phyloP scores from a whole-genome alignment of 2,888 invertebrate species.

The Loripinus fragilis region DNA sequence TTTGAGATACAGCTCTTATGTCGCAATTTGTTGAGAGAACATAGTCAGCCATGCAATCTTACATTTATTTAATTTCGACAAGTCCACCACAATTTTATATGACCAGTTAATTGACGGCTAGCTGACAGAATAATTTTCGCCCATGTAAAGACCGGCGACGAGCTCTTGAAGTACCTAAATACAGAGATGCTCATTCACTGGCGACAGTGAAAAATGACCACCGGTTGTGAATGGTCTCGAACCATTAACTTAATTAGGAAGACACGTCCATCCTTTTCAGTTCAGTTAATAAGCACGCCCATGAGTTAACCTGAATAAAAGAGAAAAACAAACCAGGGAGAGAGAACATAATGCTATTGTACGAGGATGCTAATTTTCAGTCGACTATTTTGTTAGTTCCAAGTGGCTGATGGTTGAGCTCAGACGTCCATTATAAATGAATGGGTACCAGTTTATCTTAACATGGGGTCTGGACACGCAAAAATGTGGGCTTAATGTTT shows the following conservation, averaged over 20 bases:
- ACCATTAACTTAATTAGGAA: constrained; percentile 47
- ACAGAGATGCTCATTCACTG: constrained; percentile 51
- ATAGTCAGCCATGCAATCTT: not conserved
- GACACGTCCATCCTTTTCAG: constrained; percentile 29
- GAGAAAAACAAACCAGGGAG: constrained; percentile 4
- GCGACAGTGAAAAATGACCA: constrained; percentile 59
- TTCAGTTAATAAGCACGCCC: constrained; percentile 38
- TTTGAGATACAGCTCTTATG: too few relatives aligned
- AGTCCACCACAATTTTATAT: constrained; percentile 33
- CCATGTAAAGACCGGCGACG: constrained; percentile 25
- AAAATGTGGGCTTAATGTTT: too few relatives aligned
- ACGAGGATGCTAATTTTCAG: not conserved
- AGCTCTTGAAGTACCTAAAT: constrained; percentile 18
- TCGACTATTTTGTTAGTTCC: constrained; percentile 10
- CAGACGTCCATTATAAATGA: not conserved
- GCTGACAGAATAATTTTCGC: constrained; percentile 55
- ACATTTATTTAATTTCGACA: constrained; percentile 44
- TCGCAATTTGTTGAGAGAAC: not conserved
- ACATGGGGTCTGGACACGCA: too few relatives aligned
- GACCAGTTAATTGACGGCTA: constrained; percentile 51
- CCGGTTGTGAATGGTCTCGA: constrained; percentile 51
- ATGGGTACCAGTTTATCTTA: not conserved
- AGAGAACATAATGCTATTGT: not conserved
- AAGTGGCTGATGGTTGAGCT: not conserved
- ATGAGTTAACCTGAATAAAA: constrained; percentile 36